These are phyloP conservation scores for Drosophila orena DNA, from an alignment of 1,140 invertebrate species.

Conservation along the genomic window DNA sequence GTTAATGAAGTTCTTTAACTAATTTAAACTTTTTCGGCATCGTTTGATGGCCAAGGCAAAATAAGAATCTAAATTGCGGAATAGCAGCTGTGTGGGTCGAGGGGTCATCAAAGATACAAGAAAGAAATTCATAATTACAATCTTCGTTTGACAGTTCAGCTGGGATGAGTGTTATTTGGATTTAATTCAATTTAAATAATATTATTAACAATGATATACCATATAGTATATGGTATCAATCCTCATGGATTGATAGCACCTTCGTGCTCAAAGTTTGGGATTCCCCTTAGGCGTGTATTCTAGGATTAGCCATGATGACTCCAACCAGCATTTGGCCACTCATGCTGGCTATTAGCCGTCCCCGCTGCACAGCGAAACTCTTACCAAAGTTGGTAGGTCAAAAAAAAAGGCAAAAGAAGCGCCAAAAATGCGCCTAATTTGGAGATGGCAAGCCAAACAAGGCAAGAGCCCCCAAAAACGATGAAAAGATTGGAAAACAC, in stretches of 20 bases:
- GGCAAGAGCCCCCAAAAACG: conserved; percentile 29
- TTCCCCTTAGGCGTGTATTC: neutral
- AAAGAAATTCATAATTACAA: conserved; percentile 23
- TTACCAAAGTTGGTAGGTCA: conserved; percentile 15
- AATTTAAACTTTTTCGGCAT: conserved; percentile 76
- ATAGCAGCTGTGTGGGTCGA: conserved; percentile 31
- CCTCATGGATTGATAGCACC: no score
- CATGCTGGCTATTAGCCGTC: conserved; percentile 36
- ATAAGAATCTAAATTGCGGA: conserved; percentile 38
- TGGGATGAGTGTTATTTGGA: neutral
- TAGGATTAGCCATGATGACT: neutral
- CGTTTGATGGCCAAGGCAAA: conserved; percentile 45
- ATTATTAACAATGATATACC: no score
- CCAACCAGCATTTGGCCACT: conserved; percentile 26
- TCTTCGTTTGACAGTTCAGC: conserved; percentile 4
- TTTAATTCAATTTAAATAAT: no score
- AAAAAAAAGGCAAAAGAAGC: conserved; percentile 32
- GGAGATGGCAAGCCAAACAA: conserved; percentile 37
- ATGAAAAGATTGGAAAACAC: conserved; percentile 71
- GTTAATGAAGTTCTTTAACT: conserved; percentile 71
- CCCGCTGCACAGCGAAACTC: conserved; percentile 26
- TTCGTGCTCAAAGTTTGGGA: neutral
- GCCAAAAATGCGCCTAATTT: conserved; percentile 64
- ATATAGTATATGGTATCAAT: no score
- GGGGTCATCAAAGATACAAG: conserved; percentile 5